Evolutionary conservation across 2,888 invertebrate species (phyloP), one percentile per base, ranked within the genome.

Genomic region (Heliothis peltigera): DNA sequence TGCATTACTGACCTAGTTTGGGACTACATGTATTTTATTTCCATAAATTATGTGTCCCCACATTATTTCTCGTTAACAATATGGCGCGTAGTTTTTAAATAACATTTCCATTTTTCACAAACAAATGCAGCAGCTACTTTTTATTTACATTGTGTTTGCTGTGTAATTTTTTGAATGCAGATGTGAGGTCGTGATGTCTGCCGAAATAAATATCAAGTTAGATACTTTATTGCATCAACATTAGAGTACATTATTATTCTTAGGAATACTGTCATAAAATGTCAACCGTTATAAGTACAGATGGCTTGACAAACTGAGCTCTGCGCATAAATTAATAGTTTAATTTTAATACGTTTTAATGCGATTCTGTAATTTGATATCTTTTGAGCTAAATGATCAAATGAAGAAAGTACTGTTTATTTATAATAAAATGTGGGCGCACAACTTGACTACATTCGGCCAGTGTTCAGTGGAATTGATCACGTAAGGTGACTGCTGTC

Each of bases 401-500:
- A 3, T 12, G 10, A 32, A 51, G 39, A 19, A 58, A 28, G 17
- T 44, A 32, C 2, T 2, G 21, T 42, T 6, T 15, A 52, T 10
- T 12, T 8, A 15, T 10, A 46, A 17, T 4, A 19, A 22, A 7
- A 17, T 39, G 10, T 28, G 35, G 47, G 51, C 48, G 39, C 35
- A 65, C 51, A 12, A 28, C 18, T 28, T 28, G 39, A 1, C 12
- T 70, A 19, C 64, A 43, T 17, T 28, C 21, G 21, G 17, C 18
- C 12, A 22, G 57, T 43, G 42, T 65, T 56, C 19, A 19, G 43
- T 48, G 18, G 55, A 72, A 67, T 72, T 58, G 55, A 72, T 72
- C 62, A 67, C 73, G 57, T 61, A 49, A 51, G 19, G 44, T 56
- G 73, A 56, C 62, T 53, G 62, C 72, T 58, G 42, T 44, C 73